Base-by-base conservation (phyloP, 2,888 invertebrate species). In the Dorcus hopei region DNA sequence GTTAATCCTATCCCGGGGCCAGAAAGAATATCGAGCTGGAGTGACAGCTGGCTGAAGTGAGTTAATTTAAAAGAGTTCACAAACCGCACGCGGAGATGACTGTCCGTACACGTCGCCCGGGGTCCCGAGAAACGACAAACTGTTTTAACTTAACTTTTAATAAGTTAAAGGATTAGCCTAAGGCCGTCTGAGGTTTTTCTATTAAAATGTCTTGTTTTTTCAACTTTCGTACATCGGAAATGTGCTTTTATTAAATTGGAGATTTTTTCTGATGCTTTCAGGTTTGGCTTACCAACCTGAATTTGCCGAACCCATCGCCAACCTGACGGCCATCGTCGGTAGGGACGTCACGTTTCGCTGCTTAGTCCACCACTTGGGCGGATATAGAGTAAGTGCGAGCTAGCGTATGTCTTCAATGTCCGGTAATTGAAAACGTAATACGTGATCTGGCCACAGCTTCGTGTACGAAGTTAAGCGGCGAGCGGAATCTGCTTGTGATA, bases 341-440 rank as follows among this genome's bases (percentile, higher is more conserved):
- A 83, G 94, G 72, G 93, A 95, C 78, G 93, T 93, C 59, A 90
- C 88, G 61, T 92, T 95, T 76, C 89, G 89, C 74, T 95, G 95
- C 79, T 83, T 89, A 74, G 93, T 95, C 56, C 87, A 89, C 73
- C 90, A 93, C 78, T 84, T 95, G 67, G 93, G 93, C 55, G 92
- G 93, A 71, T 94, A 93, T 80, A 87, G 93, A 81, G 94, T 94
- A 83, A 86, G 87, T 83, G 59, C 7, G 23, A 23, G 19, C 8
- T 45, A 9, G 45, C 19, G 45, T 33, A 33, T 33, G 26, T 33
- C 26, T 33, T 33, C 26, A 33, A 33, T 33, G 26, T 33, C 45
- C 16, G 45, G 23, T 45, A 45, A 45, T 45, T 45, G 45, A 45
- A 45, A 45, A 45, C 45, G 26, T 33, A 45, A 23, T 23, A 45